A percentile compares a stretch with the other conserved stretches of the same genome.
phyloP scores from a whole-genome alignment of 1,140 invertebrate species.

The Hylyphantes graminicola region DNA sequence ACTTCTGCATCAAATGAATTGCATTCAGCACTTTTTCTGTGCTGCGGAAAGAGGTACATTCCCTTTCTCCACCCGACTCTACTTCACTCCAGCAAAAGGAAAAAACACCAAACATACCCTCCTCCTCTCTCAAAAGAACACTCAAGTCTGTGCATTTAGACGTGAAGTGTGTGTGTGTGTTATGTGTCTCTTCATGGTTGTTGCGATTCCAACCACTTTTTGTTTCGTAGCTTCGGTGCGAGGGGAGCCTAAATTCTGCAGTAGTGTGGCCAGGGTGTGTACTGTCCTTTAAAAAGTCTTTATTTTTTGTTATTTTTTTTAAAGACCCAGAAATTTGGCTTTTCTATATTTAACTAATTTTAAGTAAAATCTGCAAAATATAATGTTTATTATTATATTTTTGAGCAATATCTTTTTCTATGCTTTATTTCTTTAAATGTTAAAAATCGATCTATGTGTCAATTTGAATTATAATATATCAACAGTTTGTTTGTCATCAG shows the following conservation, averaged over 20 bases:
- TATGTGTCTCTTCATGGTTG: neutral
- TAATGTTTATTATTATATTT: no score
- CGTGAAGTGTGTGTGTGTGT: constrained; percentile 30
- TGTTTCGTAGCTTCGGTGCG: constrained; percentile 13
- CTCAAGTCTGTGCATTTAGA: constrained; percentile 54
- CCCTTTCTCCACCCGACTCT: constrained; percentile 50
- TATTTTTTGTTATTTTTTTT: no score
- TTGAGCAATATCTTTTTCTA: no score
- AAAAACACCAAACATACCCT: constrained; percentile 23
- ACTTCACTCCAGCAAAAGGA: neutral
- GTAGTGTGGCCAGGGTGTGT: neutral
- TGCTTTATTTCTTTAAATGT: no score
- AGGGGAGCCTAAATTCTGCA: neutral
- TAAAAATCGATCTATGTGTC: no score
- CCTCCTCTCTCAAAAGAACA: constrained; percentile 26
- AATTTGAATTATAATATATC: no score
- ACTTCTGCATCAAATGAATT: constrained; percentile 57
- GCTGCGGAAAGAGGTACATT: constrained; percentile 59
- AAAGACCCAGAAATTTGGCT: no score
- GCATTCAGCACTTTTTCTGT: constrained; percentile 35
- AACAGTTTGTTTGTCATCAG: no score
- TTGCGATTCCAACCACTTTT: constrained; percentile 18
- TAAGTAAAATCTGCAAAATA: no score
- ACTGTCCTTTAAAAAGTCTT: no score
- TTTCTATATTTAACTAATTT: no score